Base-by-base conservation (phyloP, 2,888 invertebrate genomes). In the Plebejus anna region DNA sequence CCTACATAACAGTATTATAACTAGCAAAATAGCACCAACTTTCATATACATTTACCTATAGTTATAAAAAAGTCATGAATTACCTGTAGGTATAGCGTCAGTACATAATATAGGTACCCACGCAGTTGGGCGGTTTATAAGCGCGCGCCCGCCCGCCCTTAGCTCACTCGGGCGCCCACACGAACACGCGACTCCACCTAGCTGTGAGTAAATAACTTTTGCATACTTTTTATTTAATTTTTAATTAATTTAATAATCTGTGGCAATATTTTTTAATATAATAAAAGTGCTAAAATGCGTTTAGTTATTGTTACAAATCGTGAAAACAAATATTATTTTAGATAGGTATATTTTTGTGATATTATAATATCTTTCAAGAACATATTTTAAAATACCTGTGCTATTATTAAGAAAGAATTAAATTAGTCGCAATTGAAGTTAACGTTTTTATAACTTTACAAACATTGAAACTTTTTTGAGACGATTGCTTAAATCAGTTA, bases 91-190 rank as follows among this genome's bases (percentile, higher is more conserved):
- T 22, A 47, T 61, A 55, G 11, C 55, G 55, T 55, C 16, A 13
- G 51, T 47, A 72, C 28, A 42, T 16, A 47, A 47, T 47, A n/a
- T n/a, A 47, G n/a, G 32, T 47, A 73, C 76, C 76, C 76, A 76
- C 76, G 76, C 76, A 59, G 16, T 82, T 85, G 89, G 83, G 78
- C 70, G 79, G 80, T 87, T 91, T 92, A 93, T 89, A 92, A 92
- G 92, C 89, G 79, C 84, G 84, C 80, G 85, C 77, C 83, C 83
- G 86, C 83, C 87, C 90, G 89, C 88, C 89, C 84, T 47, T 83
- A 86, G 86, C 90, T 88, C 91, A 91, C 84, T 91, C 84, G 80
- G 78, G 79, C 79, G 76, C 76, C 76, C 75, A 83, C 82, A 80
- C 84, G 82, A 81, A 82, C 81, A 79, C 79, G 83, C 81, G 81